Conservation (phyloP, 1,140 invertebrate genomes). For the Camponotus pennsylvanicus region DNA sequence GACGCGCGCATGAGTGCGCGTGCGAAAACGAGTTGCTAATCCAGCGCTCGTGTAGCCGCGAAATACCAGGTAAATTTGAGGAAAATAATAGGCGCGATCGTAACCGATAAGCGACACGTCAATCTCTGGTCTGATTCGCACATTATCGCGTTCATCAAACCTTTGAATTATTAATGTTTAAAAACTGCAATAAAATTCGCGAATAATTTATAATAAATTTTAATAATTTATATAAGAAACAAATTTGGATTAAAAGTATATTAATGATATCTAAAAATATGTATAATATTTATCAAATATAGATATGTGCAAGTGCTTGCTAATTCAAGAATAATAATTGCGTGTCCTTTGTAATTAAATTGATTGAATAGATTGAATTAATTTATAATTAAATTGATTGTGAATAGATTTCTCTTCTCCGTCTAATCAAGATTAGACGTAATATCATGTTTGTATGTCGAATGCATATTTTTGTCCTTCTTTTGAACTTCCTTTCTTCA, state of each 20-base stretch:
- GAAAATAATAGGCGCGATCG: slow-evolving; percentile 1
- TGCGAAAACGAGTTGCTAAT: slow-evolving; percentile 67
- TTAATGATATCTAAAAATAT: background rate
- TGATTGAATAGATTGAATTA: background rate
- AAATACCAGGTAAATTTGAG: slow-evolving; percentile 65
- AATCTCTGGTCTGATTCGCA: background rate
- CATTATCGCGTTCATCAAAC: background rate
- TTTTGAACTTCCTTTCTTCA: background rate
- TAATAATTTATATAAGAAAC: background rate
- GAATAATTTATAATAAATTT: background rate
- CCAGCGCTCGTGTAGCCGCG: slow-evolving; percentile 37
- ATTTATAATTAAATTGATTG: no score
- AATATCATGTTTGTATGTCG: background rate
- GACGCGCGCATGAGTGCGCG: slow-evolving; percentile 67
- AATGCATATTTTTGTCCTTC: background rate
- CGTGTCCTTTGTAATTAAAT: background rate
- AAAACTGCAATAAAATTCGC: background rate
- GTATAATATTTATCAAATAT: background rate
- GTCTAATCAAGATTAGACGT: background rate
- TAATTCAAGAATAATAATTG: background rate
- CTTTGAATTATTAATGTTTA: background rate
- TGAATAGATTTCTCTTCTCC: no score
- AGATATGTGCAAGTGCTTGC: background rate
- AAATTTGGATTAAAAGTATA: background rate
- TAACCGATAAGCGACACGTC: slow-evolving; percentile 9